Evolutionary conservation across 2,888 invertebrate genomes (phyloP).

Genomic region (Ophion obscuratus): DNA sequence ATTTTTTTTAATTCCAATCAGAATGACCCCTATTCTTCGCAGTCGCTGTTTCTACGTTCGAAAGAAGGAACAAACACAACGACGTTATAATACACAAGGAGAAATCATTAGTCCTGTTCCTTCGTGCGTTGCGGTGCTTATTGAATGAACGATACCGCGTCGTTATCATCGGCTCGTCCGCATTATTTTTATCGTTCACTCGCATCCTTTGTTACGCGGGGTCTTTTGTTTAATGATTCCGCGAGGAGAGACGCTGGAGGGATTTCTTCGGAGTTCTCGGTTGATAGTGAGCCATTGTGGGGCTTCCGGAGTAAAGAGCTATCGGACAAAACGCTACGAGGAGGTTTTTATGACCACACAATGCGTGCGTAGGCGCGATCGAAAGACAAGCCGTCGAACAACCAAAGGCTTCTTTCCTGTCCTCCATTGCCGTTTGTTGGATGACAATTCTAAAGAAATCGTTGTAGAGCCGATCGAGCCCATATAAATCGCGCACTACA

Average conservation of each 20-base stretch:
- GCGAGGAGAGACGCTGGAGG: background rate
- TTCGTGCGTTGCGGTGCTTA: background rate
- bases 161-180: background rate
- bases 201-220: background rate
- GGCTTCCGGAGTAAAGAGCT: background rate
- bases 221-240: background rate
- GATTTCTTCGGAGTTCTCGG: background rate
- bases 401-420: background rate
- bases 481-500: background rate
- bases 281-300: background rate
- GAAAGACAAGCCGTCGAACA: background rate
- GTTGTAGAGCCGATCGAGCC: background rate
- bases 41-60: background rate
- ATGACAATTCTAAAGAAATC: background rate
- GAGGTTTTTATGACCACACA: background rate
- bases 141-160: background rate
- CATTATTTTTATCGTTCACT: background rate
- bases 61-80: background rate
- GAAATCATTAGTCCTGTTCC: constrained; percentile 11
- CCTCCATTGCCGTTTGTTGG: background rate
- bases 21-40: background rate
- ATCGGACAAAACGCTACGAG: background rate
- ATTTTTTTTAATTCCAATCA: background rate
- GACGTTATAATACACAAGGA: constrained; percentile 1
- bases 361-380: background rate